Conservation (phyloP, 2,113 vertebrate species). For the Scalopus aquaticus region DNA sequence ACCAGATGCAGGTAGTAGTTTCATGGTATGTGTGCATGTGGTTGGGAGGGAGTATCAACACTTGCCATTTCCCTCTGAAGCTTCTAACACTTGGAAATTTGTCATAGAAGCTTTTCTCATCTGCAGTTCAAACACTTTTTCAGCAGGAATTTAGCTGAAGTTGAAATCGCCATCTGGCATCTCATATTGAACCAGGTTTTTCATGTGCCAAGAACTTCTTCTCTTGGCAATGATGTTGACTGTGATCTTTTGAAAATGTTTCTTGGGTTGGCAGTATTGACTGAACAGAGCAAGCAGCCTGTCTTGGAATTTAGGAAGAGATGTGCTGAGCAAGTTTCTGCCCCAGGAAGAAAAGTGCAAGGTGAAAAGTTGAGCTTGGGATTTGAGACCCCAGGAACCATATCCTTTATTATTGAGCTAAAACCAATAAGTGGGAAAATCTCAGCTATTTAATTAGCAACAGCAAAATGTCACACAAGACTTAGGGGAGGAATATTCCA, state of each 20-base stretch:
- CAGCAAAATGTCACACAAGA: not conserved
- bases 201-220: conserved; percentile 70
- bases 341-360: conserved; percentile 8
- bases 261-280: conserved; percentile 71
- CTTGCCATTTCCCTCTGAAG: conserved; percentile 72
- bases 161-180: conserved; percentile 76
- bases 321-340: conserved; percentile 41
- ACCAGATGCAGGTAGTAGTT: not conserved
- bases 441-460: not conserved
- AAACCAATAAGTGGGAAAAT: not conserved
- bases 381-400: not conserved
- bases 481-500: not conserved
- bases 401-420: not conserved
- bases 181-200: conserved; percentile 74
- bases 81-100: conserved; percentile 74
- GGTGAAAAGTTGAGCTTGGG: conserved; percentile 64
- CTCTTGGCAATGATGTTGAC: conserved; percentile 71
- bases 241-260: conserved; percentile 76
- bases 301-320: conserved; percentile 71
- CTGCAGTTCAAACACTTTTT: conserved; percentile 74
- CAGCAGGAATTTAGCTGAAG: conserved; percentile 76
- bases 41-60: conserved; percentile 7
- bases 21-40: not conserved
- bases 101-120: conserved; percentile 75
- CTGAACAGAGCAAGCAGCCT: conserved; percentile 66